Evolutionary conservation across 2,113 vertebrate genomes (phyloP), one percentile per base, ranked within the genome.

Genomic region (Uropsilus gracilis): DNA sequence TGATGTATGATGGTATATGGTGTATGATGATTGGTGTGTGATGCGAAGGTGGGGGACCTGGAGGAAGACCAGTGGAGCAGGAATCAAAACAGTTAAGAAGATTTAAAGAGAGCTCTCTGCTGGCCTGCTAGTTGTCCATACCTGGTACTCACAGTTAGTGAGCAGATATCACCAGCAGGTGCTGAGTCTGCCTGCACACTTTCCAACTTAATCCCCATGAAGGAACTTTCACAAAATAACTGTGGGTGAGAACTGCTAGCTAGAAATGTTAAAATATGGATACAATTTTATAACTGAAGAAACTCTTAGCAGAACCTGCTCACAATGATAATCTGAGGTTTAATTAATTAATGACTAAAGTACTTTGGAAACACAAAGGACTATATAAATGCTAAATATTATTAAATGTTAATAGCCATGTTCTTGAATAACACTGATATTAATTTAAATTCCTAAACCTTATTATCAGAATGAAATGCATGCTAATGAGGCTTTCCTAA

Each of bases 361-460:
- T 90, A 96, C 95, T 97, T 97, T 96, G 94, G 77, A 88, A 97
- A 97, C 95, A 97, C 97, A 97, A 97, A 97, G 95, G 95, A 89
- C 96, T 95, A 69, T 97, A 97, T 97, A 97, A 97, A 97, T 97
- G 97, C 96, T 97, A 97, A 97, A 97, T 97, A 97, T 95, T 97
- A 97, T 97, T 97, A 97, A 97, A 97, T 97, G 97, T 97, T 97
- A 97, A 97, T 97, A 97, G 94, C 94, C 95, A 76, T 96, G 97
- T 97, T 97, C 95, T 96, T 48, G 3, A 97, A 96, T 95, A 97
- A 97, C 95, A 95, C 85, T 96, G 93, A 97, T 97, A 97, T 97
- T 97, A 97, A 97, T 97, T 97, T 97, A 97, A 97, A 97, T 97
- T 97, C 95, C 95, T 97, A 96, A 97, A 96, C 97, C 96, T 96